phyloP scores from a whole-genome alignment of 2,797 vertebrate genomes.

The Thaleichthys pacificus region DNA sequence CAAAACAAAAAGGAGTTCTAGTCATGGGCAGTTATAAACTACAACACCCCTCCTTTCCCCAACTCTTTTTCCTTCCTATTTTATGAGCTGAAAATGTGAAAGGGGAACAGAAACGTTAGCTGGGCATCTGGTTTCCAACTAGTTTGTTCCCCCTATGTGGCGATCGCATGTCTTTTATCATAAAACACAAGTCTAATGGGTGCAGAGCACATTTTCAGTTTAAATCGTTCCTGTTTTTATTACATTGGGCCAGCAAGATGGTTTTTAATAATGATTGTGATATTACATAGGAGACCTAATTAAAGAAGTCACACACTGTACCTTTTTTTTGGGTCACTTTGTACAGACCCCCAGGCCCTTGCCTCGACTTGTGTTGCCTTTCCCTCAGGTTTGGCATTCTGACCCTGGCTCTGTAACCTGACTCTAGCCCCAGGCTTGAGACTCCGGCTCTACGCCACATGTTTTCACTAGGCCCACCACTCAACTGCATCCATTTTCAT shows the following conservation, averaged over 20 bases:
- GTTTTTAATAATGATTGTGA: slow-evolving; percentile 24
- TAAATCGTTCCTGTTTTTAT: slow-evolving; percentile 22
- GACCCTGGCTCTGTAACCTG: slow-evolving; percentile 34
- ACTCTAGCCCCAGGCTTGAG: slow-evolving; percentile 30
- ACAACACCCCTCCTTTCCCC: neutral
- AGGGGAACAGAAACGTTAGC: slow-evolving; percentile 18
- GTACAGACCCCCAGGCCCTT: neutral
- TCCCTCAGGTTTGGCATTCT: slow-evolving; percentile 17
- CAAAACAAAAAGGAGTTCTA: slow-evolving; percentile 27
- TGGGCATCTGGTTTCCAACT: slow-evolving; percentile 43
- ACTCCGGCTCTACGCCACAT: slow-evolving; percentile 4
- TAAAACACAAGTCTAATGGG: slow-evolving; percentile 30
- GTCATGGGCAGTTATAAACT: slow-evolving; percentile 10
- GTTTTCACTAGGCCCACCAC: slow-evolving; percentile 40
- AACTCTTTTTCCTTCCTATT: slow-evolving; percentile 29
- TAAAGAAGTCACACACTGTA: neutral
- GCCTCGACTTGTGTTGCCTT: slow-evolving; percentile 6
- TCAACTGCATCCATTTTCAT: slow-evolving; percentile 27
- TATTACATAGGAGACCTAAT: slow-evolving; percentile 30
- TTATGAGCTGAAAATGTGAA: slow-evolving; percentile 42
- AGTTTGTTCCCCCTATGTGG: slow-evolving; percentile 17
- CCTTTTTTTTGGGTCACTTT: slow-evolving; percentile 4
- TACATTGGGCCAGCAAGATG: slow-evolving; percentile 14
- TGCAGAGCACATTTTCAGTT: slow-evolving; percentile 9
- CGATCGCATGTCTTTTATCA: slow-evolving; percentile 39